These are phyloP conservation scores for Amphipoea lucens DNA, from an alignment of 2,888 invertebrate genomes.

Conservation along the genomic window DNA sequence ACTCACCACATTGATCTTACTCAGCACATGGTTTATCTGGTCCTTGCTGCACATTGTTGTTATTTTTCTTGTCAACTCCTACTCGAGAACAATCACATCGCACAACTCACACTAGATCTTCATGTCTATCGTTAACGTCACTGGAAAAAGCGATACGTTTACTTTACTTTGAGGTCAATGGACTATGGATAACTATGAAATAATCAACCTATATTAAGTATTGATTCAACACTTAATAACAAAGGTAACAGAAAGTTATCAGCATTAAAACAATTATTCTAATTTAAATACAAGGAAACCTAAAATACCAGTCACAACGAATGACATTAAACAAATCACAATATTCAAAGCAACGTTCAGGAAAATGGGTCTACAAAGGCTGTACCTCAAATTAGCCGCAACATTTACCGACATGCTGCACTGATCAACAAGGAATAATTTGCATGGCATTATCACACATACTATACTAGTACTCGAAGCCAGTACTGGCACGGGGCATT, in stretches of 20 bases:
- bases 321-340: constrained; percentile 21
- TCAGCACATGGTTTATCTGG: constrained; percentile 93
- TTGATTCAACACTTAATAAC: not conserved
- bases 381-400: constrained; percentile 44
- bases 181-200: constrained; percentile 14
- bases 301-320: constrained; percentile 26
- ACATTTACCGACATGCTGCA: constrained; percentile 49
- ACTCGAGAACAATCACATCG: constrained; percentile 77
- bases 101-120: constrained; percentile 70
- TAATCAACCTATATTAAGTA: not conserved
- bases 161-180: constrained; percentile 69
- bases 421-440: constrained; percentile 60
- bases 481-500: constrained; percentile 58
- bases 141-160: constrained; percentile 51
- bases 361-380: constrained; percentile 29
- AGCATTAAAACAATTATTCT: not conserved
- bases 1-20: constrained; percentile 94
- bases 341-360: constrained; percentile 30
- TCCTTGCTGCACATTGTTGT: constrained; percentile 92
- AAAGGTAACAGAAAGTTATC: not conserved
- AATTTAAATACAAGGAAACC: constrained; percentile 20
- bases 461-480: constrained; percentile 34
- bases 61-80: constrained; percentile 62
- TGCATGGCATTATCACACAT: constrained; percentile 64
- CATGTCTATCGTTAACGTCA: constrained; percentile 64